Base-by-base conservation (phyloP, 64 coral and sea anemone genomes). In the Montipora cactus region DNA sequence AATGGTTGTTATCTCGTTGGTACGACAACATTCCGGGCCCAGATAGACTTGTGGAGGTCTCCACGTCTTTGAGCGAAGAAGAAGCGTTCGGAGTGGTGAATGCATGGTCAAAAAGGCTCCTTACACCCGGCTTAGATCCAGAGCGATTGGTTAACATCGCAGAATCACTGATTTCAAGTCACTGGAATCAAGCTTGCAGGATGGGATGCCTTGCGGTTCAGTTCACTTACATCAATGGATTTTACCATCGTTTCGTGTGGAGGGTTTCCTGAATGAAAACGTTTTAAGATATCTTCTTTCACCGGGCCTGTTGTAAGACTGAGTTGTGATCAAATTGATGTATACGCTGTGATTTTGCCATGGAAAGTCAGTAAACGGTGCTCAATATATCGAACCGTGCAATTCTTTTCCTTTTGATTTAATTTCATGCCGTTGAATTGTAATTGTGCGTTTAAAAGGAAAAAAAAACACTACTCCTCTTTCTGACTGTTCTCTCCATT, bases 1-100 rank as follows among this genome's bases (percentile, higher is more conserved):
- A 95, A 81, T 95, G 94, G 94, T 91, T 95, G 94, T 20, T 95
- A 44, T 95, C 94, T 3, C 90, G 94, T n/a, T 95, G 94, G 94
- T 95, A 95, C 73, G 94, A 95, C 55, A 95, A 95, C 50, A 91
- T 95, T 9, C 94, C 94, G 5, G 94, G 94, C 5, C 94, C 94
- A 12, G 87, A 95, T 18, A 76, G 94, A 49, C 68, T 95, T 67
- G 37, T 95, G 21, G 94, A 95, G 50, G 71, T 95, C 47, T 95
- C 94, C 49, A 95, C 94, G 2, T 91, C 94, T 7, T 44, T 79
- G 16, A 88, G 47, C 13, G 93, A 95, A 87, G 72, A 91, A 70
- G 91, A 79, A 11, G 94, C 80, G 44, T 88, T 79, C 14, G 19
- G 79, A 9, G 45, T 91, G n/a, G 94, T 95, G 14, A 49, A 68